Conservation (phyloP, 1,140 invertebrate genomes). For the Goniozus legneri region DNA sequence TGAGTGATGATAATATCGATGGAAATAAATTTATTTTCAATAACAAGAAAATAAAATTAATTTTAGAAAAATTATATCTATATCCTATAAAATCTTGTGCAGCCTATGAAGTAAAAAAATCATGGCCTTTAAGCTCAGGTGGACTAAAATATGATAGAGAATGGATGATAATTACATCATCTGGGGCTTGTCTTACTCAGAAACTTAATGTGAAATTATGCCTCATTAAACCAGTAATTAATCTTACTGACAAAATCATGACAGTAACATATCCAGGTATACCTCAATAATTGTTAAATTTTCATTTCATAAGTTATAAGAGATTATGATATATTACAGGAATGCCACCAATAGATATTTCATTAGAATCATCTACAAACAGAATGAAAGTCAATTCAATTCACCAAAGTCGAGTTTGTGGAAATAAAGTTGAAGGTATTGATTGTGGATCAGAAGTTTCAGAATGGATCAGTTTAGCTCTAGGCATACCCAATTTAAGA, state of each 20-base stretch:
- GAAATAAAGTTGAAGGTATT: conserved; percentile 70
- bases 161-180: conserved; percentile 84
- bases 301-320: neutral
- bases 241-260: conserved; percentile 61
- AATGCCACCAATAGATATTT: conserved; percentile 51
- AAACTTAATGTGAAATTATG: conserved; percentile 80
- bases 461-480: conserved; percentile 69
- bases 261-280: conserved; percentile 68
- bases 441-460: conserved; percentile 81
- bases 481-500: conserved; percentile 65
- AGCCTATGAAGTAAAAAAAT: conserved; percentile 62
- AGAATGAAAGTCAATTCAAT: conserved; percentile 43
- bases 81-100: conserved; percentile 95
- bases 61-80: conserved; percentile 64
- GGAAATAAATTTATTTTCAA: conserved; percentile 1
- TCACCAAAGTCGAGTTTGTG: conserved; percentile 80
- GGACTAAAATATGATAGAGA: conserved; percentile 86
- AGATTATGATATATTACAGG: conserved; percentile 51
- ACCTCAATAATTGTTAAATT: neutral
- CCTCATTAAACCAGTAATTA: conserved; percentile 72
- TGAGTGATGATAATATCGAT: conserved; percentile 2
- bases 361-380: conserved; percentile 36
- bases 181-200: conserved; percentile 81
- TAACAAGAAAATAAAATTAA: conserved; percentile 9
- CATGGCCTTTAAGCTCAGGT: conserved; percentile 70